Evolutionary conservation across 2,797 vertebrate species (phyloP).

Genomic region (Lagocephalus sceleratus): DNA sequence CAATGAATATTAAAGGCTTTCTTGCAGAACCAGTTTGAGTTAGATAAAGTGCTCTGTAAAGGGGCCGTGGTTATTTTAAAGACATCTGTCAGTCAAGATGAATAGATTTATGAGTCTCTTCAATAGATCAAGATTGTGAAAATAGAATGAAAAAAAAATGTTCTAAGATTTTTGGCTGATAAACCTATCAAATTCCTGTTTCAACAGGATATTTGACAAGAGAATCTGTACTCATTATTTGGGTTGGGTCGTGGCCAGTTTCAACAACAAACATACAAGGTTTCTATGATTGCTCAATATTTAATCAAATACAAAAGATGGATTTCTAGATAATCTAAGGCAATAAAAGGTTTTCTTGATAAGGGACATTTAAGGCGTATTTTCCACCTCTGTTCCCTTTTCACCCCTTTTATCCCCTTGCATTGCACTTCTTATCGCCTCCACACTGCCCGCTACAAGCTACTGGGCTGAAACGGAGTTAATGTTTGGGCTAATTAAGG

Average conservation of each 20-base stretch:
- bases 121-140: not conserved
- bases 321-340: slow-evolving; percentile 9
- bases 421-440: slow-evolving; percentile 16
- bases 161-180: not conserved
- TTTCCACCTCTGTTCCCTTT: not conserved
- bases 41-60: slow-evolving; percentile 3
- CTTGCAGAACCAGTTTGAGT: slow-evolving; percentile 28
- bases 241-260: slow-evolving; percentile 13
- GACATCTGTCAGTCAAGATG: slow-evolving; percentile 9
- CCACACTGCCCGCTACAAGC: slow-evolving; percentile 29
- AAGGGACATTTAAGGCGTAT: not conserved
- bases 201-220: slow-evolving; percentile 9
- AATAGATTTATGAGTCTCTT: no score
- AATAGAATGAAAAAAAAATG: slow-evolving; percentile 2
- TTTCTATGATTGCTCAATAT: slow-evolving; percentile 32
- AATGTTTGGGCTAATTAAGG: slow-evolving; percentile 63
- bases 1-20: not conserved
- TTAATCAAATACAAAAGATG: slow-evolving; percentile 12
- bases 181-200: slow-evolving; percentile 12
- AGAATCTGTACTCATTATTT: slow-evolving; percentile 10
- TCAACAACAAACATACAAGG: not conserved
- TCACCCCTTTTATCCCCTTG: slow-evolving; percentile 1
- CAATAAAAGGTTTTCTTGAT: not conserved
- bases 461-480: slow-evolving; percentile 47
- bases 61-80: not conserved